Conservation (phyloP, 2,797 vertebrate genomes). For the Knipowitschia caucasica region DNA sequence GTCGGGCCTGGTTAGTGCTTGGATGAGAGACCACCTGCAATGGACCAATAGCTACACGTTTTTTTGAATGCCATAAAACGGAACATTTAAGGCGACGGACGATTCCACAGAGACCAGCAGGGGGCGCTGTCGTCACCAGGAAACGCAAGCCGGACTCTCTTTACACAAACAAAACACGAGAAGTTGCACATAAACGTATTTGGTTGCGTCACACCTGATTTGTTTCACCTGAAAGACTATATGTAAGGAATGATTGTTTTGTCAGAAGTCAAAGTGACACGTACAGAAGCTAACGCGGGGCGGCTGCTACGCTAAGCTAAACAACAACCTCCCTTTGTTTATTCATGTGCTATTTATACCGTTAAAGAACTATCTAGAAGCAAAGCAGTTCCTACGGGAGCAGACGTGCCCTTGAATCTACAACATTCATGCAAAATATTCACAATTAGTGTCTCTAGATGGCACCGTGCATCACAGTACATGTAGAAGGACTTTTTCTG, state of each 20-base stretch:
- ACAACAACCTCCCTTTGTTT: conserved; percentile 16
- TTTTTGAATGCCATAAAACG: background rate
- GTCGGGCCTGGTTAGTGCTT: too few relatives aligned
- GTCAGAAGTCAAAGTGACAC: conserved; percentile 28
- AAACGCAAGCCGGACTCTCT: conserved; percentile 14
- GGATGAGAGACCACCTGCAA: too few relatives aligned
- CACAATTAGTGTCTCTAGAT: conserved; percentile 41
- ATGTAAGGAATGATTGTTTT: conserved; percentile 31
- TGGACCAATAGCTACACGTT: background rate
- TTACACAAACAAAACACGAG: conserved; percentile 20
- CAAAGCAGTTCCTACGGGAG: conserved; percentile 15
- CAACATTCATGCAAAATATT: conserved; percentile 60
- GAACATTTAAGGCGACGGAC: background rate
- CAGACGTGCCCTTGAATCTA: conserved; percentile 31
- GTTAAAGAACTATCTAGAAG: conserved; percentile 21
- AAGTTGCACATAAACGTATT: conserved; percentile 32
- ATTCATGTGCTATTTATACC: background rate
- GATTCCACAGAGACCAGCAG: background rate
- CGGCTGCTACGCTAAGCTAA: conserved; percentile 14
- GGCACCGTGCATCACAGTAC: conserved; percentile 40
- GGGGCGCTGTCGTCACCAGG: too few relatives aligned
- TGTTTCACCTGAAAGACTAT: conserved; percentile 54
- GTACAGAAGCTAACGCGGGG: conserved; percentile 13
- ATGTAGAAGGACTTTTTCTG: conserved; percentile 11
- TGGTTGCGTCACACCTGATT: conserved; percentile 63